phyloP scores from a whole-genome alignment of 2,888 invertebrate genomes.

The Chymomyza caudatula region DNA sequence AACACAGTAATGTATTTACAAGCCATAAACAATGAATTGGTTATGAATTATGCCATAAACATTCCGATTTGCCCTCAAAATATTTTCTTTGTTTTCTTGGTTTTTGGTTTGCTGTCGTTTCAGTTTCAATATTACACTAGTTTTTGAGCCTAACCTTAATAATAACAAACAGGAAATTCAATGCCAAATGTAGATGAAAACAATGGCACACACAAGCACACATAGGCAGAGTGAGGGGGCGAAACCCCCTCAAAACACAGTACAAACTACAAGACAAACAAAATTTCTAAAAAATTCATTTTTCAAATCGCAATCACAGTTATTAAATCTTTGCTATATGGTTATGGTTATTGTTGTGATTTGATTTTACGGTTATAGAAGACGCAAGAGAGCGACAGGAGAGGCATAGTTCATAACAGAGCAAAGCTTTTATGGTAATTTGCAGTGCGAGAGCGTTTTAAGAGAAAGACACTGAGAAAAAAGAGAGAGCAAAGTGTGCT shows the following conservation, averaged over 20 bases:
- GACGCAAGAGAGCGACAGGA: conserved; percentile 16
- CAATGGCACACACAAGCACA: background rate
- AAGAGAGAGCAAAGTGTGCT: background rate
- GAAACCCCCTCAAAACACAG: background rate
- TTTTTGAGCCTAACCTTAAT: background rate
- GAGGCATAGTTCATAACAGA: conserved; percentile 10
- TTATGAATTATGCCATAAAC: background rate
- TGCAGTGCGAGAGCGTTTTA: background rate
- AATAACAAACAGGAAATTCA: conserved; percentile 44
- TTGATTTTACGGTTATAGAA: conserved; percentile 69
- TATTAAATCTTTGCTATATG: conserved; percentile 70
- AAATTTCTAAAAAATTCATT: conserved; percentile 32
- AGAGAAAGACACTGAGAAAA: background rate
- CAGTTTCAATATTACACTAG: background rate
- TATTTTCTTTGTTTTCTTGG: background rate
- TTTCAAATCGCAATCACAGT: conserved; percentile 70
- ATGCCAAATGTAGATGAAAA: conserved; percentile 47
- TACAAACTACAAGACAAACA: background rate
- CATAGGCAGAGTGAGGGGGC: background rate
- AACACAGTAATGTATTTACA: background rate
- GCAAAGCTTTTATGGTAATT: background rate
- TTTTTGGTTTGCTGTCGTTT: background rate
- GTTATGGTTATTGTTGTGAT: conserved; percentile 70
- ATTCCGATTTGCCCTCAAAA: background rate
- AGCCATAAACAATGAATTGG: background rate